Evolutionary conservation across 2,797 vertebrate species (phyloP).

Genomic region (Xenops minutus): DNA sequence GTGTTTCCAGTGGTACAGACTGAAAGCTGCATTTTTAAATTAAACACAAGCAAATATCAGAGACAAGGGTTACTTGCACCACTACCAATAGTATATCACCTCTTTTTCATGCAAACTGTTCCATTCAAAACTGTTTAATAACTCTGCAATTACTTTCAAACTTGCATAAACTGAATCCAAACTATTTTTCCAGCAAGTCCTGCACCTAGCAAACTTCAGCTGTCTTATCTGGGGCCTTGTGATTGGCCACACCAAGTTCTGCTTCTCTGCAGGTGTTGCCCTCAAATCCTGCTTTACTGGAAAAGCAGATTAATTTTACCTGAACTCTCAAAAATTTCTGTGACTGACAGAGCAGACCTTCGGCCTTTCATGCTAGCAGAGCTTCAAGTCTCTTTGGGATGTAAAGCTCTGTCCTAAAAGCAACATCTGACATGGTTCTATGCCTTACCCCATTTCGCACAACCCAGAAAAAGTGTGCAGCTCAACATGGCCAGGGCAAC

Average conservation of each 20-base stretch:
- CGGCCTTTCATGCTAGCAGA: neutral
- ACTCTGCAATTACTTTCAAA: neutral
- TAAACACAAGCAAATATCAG: neutral
- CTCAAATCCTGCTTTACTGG: neutral
- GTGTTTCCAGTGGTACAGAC: neutral
- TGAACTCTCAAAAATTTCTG: neutral
- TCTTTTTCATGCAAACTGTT: neutral
- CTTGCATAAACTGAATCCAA: neutral
- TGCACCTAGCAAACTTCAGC: neutral
- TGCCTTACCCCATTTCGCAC: neutral
- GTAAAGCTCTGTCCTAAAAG: neutral
- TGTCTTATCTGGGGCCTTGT: fast-evolving
- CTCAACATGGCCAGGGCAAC: neutral
- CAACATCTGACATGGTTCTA: neutral
- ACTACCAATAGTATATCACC: neutral
- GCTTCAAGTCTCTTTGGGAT: neutral
- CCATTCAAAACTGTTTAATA: neutral
- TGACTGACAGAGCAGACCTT: neutral
- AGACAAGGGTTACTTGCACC: neutral
- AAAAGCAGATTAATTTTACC: neutral
- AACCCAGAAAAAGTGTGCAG: neutral
- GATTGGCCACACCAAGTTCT: neutral
- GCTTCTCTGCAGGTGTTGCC: neutral
- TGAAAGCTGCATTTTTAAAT: neutral
- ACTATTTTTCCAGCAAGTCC: neutral